Percentiles rank a stretch among this genome's conserved stretches.
Evolutionary conservation across 2,113 vertebrate species (phyloP).

Genomic region (Echinops telfairi): DNA sequence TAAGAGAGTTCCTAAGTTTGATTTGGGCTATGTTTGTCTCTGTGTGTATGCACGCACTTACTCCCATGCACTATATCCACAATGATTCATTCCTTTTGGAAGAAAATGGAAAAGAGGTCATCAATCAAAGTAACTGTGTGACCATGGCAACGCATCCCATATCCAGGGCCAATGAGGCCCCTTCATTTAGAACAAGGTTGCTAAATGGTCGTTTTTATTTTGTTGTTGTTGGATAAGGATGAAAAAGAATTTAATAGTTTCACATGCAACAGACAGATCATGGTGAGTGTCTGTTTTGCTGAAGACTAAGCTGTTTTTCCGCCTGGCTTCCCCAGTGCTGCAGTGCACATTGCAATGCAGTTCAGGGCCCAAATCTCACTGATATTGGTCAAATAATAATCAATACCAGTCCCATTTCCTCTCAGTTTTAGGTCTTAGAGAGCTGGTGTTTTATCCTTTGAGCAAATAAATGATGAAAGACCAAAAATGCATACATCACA

Average conservation of each 20-base stretch:
- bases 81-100: constrained; percentile 60
- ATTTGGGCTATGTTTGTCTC: no score
- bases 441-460: background rate
- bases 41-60: fast-evolving
- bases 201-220: constrained; percentile 31
- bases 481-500: background rate
- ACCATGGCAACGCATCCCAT: background rate
- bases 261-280: background rate
- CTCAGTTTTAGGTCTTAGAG: background rate
- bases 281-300: background rate
- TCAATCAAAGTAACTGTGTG: constrained; percentile 65
- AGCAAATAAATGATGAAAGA: constrained; percentile 32
- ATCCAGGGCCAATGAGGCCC: background rate
- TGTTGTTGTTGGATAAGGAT: background rate
- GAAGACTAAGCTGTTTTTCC: background rate
- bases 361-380: background rate
- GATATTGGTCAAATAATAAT: no score
- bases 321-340: background rate
- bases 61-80: background rate
- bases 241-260: background rate
- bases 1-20: background rate
- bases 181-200: constrained; percentile 52
- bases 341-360: background rate
- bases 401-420: no score
- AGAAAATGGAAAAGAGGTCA: constrained; percentile 4